Conservation (phyloP, 92 coral and sea anemone species). For the Virgularia gustaviana region DNA sequence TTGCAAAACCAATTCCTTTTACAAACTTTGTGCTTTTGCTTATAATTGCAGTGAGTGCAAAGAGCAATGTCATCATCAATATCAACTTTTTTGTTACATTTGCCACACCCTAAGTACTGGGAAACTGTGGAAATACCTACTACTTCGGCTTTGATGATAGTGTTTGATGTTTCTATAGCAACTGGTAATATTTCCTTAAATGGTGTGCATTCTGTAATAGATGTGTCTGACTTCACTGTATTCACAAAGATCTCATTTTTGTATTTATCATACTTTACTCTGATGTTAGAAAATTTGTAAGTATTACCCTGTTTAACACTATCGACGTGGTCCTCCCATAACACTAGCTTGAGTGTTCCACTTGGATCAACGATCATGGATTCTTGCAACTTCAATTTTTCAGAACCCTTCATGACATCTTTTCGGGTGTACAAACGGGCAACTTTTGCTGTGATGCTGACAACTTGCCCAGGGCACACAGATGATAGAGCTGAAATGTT, state of each 20-base stretch:
- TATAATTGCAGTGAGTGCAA: background rate
- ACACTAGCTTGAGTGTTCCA: constrained; percentile 27
- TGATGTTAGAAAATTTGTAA: constrained; percentile 20
- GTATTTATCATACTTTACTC: constrained; percentile 47
- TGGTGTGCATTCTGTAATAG: background rate
- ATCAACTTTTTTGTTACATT: constrained; percentile 19
- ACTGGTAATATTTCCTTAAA: constrained; percentile 12
- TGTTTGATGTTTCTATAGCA: constrained; percentile 27
- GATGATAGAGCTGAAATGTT: constrained; percentile 16
- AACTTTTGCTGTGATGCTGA: constrained; percentile 43
- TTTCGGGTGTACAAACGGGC: constrained; percentile 28
- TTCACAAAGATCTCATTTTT: background rate
- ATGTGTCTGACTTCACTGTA: background rate
- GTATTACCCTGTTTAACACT: constrained; percentile 10
- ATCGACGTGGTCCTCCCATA: constrained; percentile 40
- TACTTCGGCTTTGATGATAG: constrained; percentile 24
- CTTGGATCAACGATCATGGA: constrained; percentile 40
- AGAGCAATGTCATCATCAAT: background rate
- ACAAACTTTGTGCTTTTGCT: constrained; percentile 12
- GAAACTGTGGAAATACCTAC: constrained; percentile 18
- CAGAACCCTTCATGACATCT: background rate
- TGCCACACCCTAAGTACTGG: background rate
- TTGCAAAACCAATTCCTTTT: background rate
- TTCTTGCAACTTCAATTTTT: constrained; percentile 22
- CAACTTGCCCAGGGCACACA: constrained; percentile 39